Percentiles rank a stretch among this genome's conserved stretches.
These are phyloP conservation scores for Eublepharis macularius DNA, from an alignment of 2,113 vertebrate genomes.

Conservation along the genomic window DNA sequence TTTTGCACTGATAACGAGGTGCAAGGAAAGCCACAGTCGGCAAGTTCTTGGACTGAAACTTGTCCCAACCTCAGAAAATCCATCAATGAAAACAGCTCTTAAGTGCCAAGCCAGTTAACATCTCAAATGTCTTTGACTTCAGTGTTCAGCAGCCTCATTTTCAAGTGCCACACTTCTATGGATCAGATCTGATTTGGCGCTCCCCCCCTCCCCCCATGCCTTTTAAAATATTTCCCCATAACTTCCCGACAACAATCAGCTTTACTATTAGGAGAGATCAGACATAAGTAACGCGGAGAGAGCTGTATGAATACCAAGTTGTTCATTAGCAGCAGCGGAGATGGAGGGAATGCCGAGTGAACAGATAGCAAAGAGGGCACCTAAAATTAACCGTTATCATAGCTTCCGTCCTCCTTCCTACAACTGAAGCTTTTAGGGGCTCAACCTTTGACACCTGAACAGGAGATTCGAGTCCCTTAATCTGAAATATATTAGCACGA, in stretches of 20 bases:
- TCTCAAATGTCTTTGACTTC: conserved; percentile 64
- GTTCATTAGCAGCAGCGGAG: conserved; percentile 63
- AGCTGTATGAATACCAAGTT: conserved; percentile 67
- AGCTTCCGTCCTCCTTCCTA: conserved; percentile 62
- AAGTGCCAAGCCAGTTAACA: conserved; percentile 48
- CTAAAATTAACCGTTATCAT: conserved; percentile 69
- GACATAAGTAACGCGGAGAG: conserved; percentile 65
- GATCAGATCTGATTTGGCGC: conserved; percentile 50
- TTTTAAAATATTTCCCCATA: conserved; percentile 65
- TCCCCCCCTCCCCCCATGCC: too few species aligned
- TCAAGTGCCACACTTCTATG: conserved; percentile 54
- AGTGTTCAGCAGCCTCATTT: conserved; percentile 58
- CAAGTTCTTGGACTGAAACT: conserved; percentile 51
- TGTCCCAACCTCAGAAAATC: conserved; percentile 39
- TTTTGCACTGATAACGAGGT: too few species aligned
- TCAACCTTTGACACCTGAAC: conserved; percentile 63
- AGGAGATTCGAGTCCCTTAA: conserved; percentile 60
- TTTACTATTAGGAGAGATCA: conserved; percentile 70
- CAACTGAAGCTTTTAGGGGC: conserved; percentile 61
- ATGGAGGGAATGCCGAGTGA: conserved; percentile 55
- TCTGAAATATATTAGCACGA: conserved; percentile 61
- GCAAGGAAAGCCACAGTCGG: not conserved
- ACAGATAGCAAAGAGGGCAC: conserved; percentile 47
- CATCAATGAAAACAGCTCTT: conserved; percentile 52
- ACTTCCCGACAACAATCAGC: conserved; percentile 65